Percentiles rank a stretch among this genome's conserved stretches.
These are phyloP conservation scores for Anguilla rostrata DNA, from an alignment of 2,113 vertebrate species.

Conservation along the genomic window DNA sequence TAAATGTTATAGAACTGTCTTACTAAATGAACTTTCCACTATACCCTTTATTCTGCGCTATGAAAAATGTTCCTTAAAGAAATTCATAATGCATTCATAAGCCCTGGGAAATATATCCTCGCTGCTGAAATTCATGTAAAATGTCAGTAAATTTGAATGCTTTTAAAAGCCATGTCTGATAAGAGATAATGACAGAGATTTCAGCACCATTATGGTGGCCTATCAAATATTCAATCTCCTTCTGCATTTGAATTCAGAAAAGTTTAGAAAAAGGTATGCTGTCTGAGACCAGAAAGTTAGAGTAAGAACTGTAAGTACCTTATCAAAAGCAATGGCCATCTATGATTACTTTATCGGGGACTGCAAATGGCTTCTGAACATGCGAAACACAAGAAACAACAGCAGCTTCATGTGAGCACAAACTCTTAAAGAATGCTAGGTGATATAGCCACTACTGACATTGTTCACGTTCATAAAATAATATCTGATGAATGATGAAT, in stretches of 20 bases:
- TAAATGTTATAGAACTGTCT: not conserved
- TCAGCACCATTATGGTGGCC: conserved; percentile 61
- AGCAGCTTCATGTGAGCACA: not conserved
- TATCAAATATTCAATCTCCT: conserved; percentile 63
- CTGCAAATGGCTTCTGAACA: not conserved
- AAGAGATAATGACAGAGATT: conserved; percentile 69
- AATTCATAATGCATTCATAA: conserved; percentile 32
- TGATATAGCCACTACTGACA: not conserved
- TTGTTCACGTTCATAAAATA: conserved; percentile 37
- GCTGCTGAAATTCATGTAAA: conserved; percentile 65
- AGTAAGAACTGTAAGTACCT: not conserved
- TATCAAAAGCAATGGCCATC: not conserved
- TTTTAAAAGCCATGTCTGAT: conserved; percentile 65
- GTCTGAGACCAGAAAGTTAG: conserved; percentile 14
- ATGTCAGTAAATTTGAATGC: conserved; percentile 54
- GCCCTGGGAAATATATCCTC: conserved; percentile 62
- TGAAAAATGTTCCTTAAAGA: conserved; percentile 27
- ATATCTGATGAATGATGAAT: too few relatives aligned
- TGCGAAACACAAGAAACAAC: not conserved
- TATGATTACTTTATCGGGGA: not conserved
- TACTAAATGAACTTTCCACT: not conserved
- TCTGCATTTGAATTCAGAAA: conserved; percentile 46
- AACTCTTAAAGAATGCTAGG: not conserved
- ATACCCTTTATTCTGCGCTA: conserved; percentile 21
- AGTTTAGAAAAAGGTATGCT: conserved; percentile 41